A percentile compares a stretch with the other conserved stretches of the same genome.
Conservation (phyloP, 2,797 vertebrate genomes). For the Coluber constrictor region DNA sequence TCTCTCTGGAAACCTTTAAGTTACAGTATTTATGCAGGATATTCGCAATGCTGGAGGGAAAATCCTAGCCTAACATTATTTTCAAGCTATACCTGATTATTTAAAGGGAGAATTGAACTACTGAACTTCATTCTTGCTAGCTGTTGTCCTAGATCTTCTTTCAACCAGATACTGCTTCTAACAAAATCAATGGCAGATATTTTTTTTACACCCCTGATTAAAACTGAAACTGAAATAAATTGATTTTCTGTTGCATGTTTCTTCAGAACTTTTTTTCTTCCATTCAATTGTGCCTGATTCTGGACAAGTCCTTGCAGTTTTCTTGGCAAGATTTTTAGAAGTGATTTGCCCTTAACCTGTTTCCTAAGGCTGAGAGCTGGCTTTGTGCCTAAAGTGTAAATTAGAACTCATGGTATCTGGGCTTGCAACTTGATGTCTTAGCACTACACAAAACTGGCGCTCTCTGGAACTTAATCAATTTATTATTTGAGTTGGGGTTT, state of each 20-base stretch:
- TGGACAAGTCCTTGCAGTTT: neutral
- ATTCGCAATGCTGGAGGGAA: neutral
- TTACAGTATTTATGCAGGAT: neutral
- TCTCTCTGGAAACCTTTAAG: neutral
- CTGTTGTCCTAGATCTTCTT: neutral
- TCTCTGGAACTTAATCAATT: neutral
- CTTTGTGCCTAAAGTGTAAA: neutral
- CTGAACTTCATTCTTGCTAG: neutral
- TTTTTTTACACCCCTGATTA: neutral
- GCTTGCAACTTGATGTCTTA: neutral
- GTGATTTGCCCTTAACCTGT: neutral
- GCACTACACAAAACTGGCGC: neutral
- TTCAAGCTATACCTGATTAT: neutral
- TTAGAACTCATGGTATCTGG: neutral
- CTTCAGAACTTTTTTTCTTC: neutral
- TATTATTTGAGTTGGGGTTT: neutral
- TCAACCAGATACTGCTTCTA: neutral
- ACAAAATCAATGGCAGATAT: neutral
- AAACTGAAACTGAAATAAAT: neutral
- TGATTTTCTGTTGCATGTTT: neutral
- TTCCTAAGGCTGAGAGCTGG: neutral
- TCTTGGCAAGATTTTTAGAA: too few species aligned
- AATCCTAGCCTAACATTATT: neutral
- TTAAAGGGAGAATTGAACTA: neutral
- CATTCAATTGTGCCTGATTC: neutral